Conservation (phyloP, 2,888 invertebrate species). For the Cephus rjabovi region DNA sequence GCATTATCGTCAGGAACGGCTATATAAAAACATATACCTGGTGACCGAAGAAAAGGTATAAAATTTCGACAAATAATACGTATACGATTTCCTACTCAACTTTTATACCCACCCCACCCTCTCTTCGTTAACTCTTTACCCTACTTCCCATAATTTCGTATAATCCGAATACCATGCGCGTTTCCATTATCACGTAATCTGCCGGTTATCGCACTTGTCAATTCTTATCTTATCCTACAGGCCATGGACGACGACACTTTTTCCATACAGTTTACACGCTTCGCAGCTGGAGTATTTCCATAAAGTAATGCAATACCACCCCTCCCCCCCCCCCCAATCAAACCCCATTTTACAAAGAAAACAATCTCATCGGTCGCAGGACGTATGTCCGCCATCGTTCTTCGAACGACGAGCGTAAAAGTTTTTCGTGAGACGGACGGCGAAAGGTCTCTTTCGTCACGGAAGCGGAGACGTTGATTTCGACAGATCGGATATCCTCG, state of each 20-base stretch:
- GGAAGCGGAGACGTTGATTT: neutral
- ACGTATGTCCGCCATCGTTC: neutral
- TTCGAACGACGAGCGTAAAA: neutral
- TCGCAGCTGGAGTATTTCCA: neutral
- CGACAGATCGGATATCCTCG: neutral
- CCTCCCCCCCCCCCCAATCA: too few species aligned
- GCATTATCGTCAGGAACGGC: neutral
- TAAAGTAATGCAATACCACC: neutral
- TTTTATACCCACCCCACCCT: too few species aligned
- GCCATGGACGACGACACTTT: neutral
- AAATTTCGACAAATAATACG: neutral
- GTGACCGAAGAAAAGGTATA: neutral
- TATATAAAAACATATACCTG: neutral
- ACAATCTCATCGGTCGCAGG: neutral
- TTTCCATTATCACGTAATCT: neutral
- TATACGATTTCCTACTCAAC: neutral
- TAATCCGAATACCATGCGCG: neutral
- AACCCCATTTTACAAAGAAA: too few species aligned
- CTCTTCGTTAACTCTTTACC: too few species aligned
- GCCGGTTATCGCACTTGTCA: neutral
- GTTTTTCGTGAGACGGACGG: neutral
- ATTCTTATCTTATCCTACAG: neutral
- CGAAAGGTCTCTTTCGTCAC: neutral
- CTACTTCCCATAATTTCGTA: neutral
- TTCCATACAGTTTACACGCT: neutral